Evolutionary conservation across 2,888 invertebrate genomes (phyloP).

Genomic region (Lamproptera curius): DNA sequence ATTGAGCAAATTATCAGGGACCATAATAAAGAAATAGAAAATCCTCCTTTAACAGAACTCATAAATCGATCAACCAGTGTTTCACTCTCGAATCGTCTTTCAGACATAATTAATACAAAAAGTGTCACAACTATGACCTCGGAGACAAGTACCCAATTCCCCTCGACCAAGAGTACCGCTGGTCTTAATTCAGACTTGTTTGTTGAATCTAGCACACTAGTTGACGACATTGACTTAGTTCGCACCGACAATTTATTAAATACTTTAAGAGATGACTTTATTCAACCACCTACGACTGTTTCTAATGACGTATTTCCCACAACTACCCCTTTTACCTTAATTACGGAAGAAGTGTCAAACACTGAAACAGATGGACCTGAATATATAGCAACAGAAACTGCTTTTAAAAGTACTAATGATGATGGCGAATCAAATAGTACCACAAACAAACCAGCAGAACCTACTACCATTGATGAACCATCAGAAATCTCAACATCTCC

Average conservation of each 20-base stretch:
- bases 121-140: constrained; percentile 44
- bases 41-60: constrained; percentile 50
- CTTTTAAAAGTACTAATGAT: constrained; percentile 28
- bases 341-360: constrained; percentile 22
- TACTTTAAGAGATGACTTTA: constrained; percentile 3
- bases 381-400: constrained; percentile 23
- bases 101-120: constrained; percentile 61
- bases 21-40: constrained; percentile 65
- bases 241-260: constrained; percentile 5
- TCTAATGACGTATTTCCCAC: constrained; percentile 17
- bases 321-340: constrained; percentile 24
- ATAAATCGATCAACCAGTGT: constrained; percentile 44
- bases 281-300: constrained; percentile 2
- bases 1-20: constrained; percentile 68
- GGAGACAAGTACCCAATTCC: constrained; percentile 21
- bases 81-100: constrained; percentile 55
- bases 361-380: constrained; percentile 22
- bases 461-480: constrained; percentile 21
- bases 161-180: background rate
- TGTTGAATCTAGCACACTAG: background rate
- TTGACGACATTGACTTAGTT: constrained; percentile 1
- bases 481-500: constrained; percentile 9
- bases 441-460: constrained; percentile 21
- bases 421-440: constrained; percentile 21
- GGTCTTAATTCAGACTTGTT: background rate